Evolutionary conservation across 2,113 vertebrate species (phyloP).

Genomic region (Antechinus flavipes): DNA sequence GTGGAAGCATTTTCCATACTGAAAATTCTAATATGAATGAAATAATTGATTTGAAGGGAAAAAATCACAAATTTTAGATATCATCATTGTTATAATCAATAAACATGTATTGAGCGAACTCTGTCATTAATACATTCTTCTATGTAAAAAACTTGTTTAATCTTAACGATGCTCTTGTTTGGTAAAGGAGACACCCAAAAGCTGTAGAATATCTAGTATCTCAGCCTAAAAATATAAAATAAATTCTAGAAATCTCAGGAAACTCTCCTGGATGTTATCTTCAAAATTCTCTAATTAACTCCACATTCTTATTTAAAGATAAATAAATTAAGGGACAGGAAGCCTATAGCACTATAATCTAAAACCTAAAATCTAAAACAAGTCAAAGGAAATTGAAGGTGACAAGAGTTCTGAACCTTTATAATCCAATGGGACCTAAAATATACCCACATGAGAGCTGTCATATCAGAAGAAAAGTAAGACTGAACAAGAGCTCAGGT

Average conservation of each 20-base stretch:
- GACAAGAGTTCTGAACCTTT: background rate
- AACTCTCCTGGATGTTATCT: background rate
- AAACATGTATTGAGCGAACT: background rate
- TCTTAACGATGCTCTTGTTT: background rate
- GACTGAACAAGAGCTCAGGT: background rate
- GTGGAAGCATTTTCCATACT: background rate
- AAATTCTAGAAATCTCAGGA: background rate
- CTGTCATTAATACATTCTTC: background rate
- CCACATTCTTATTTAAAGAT: background rate
- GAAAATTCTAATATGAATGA: background rate
- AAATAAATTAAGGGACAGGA: background rate
- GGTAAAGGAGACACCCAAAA: background rate
- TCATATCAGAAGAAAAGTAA: background rate
- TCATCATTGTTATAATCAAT: background rate
- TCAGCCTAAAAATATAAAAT: background rate
- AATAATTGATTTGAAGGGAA: background rate
- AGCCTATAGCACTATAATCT: background rate
- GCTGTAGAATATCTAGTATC: background rate
- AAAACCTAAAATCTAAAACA: background rate
- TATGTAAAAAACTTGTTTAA: background rate
- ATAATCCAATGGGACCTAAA: background rate
- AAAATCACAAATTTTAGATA: background rate
- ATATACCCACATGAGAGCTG: background rate
- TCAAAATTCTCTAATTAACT: background rate
- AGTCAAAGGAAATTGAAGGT: background rate